Conservation (phyloP, 2,113 vertebrate genomes). For the Tyrannus savana region DNA sequence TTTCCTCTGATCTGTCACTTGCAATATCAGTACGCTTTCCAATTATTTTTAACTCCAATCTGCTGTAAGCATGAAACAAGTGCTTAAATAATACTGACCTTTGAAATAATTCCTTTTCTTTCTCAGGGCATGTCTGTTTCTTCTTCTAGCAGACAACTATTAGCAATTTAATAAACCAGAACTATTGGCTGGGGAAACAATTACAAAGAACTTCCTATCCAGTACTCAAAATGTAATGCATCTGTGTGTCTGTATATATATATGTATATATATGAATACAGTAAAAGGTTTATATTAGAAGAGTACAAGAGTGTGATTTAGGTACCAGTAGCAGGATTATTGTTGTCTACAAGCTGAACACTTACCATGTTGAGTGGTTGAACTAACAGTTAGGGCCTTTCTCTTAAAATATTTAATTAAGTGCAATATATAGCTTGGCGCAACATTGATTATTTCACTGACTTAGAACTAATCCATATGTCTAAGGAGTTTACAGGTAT, state of each 20-base stretch:
- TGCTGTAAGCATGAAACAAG: background rate
- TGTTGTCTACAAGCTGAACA: background rate
- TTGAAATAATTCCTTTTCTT: constrained; percentile 27
- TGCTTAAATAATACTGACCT: constrained; percentile 13
- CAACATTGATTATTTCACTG: background rate
- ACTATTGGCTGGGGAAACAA: background rate
- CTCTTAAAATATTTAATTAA: background rate
- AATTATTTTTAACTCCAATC: background rate
- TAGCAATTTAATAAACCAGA: background rate
- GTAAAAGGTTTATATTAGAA: background rate
- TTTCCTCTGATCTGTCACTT: background rate
- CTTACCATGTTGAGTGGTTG: background rate
- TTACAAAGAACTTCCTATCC: background rate
- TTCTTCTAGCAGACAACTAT: background rate
- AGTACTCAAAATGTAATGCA: background rate
- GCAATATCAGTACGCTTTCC: background rate
- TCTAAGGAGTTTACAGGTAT: background rate
- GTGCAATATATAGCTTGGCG: background rate
- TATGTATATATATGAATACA: background rate
- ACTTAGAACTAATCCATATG: background rate
- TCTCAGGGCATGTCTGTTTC: background rate
- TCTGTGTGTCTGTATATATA: background rate
- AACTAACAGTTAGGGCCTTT: background rate
- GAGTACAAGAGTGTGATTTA: background rate
- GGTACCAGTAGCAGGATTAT: background rate